Evolutionary conservation across 2,797 vertebrate genomes (phyloP).

Genomic region (Myiothlypis chrysogaster): DNA sequence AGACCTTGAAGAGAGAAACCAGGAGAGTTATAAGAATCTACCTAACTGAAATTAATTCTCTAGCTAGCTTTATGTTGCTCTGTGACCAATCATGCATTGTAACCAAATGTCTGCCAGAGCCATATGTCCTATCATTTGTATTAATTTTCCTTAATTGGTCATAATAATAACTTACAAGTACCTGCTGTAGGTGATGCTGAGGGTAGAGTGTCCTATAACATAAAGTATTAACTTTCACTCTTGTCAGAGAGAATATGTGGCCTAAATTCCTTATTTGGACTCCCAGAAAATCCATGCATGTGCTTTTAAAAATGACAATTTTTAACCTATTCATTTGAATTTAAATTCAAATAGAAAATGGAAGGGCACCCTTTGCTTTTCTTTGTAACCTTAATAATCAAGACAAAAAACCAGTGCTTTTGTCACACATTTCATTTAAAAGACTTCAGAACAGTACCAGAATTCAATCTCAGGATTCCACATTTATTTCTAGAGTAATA

Average conservation of each 20-base stretch:
- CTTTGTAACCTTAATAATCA: background rate
- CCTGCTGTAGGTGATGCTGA: background rate
- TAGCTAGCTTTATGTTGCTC: background rate
- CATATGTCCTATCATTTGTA: slow-evolving; percentile 27
- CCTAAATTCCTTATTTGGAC: background rate
- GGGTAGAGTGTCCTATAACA: background rate
- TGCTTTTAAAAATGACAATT: background rate
- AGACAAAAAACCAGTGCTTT: background rate
- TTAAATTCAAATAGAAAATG: background rate
- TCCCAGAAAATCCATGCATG: background rate
- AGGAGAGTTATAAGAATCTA: background rate
- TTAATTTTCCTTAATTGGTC: slow-evolving; percentile 37
- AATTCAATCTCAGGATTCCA: background rate
- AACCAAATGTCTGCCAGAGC: background rate
- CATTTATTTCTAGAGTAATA: background rate
- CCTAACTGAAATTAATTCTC: background rate
- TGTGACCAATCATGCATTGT: background rate
- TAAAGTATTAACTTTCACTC: background rate
- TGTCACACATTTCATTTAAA: background rate
- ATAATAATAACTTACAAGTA: slow-evolving; percentile 13
- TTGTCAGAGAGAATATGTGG: background rate
- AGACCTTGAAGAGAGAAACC: slow-evolving; percentile 14
- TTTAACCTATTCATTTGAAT: background rate
- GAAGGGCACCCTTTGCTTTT: background rate
- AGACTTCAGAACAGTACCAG: background rate